Percentiles rank a stretch among this genome's conserved stretches.
These are phyloP conservation scores for Nemotelus pantherinus DNA, from an alignment of 2,888 invertebrate species.

Conservation along the genomic window DNA sequence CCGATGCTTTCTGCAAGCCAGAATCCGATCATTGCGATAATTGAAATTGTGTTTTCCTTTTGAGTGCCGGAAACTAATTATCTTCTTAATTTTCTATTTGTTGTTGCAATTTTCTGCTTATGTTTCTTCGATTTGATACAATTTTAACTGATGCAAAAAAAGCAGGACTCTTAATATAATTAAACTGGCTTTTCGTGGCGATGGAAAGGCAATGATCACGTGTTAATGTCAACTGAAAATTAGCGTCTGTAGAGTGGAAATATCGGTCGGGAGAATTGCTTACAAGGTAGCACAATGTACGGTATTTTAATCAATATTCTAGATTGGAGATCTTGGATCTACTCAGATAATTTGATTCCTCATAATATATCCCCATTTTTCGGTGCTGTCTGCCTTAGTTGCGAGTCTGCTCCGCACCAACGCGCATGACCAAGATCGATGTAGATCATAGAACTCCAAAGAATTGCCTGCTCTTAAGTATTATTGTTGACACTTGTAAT, in stretches of 20 bases:
- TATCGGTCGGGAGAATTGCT: slow-evolving; percentile 2
- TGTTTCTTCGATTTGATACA: background rate
- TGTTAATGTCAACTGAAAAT: background rate
- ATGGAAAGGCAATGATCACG: background rate
- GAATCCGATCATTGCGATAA: background rate
- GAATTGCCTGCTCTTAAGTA: slow-evolving; percentile 34
- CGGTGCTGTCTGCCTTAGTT: background rate
- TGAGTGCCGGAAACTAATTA: slow-evolving; percentile 4
- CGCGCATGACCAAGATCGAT: slow-evolving; percentile 33
- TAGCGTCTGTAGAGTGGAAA: background rate
- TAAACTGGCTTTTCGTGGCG: too few species aligned
- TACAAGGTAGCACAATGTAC: slow-evolving; percentile 31
- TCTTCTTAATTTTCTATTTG: slow-evolving; percentile 10
- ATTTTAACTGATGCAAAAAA: background rate
- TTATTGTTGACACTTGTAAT: slow-evolving; percentile 35
- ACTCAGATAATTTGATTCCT: background rate
- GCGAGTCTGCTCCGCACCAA: background rate
- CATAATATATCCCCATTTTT: background rate
- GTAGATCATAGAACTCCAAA: slow-evolving; percentile 40
- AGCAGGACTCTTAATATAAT: background rate
- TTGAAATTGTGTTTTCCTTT: slow-evolving; percentile 39
- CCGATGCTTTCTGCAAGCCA: background rate
- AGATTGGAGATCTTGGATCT: slow-evolving; percentile 31
- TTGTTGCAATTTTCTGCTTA: slow-evolving; percentile 21
- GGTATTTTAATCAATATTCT: slow-evolving; percentile 21